These are phyloP conservation scores for Beris morrisii DNA, from an alignment of 2,888 invertebrate genomes.

Conservation along the genomic window DNA sequence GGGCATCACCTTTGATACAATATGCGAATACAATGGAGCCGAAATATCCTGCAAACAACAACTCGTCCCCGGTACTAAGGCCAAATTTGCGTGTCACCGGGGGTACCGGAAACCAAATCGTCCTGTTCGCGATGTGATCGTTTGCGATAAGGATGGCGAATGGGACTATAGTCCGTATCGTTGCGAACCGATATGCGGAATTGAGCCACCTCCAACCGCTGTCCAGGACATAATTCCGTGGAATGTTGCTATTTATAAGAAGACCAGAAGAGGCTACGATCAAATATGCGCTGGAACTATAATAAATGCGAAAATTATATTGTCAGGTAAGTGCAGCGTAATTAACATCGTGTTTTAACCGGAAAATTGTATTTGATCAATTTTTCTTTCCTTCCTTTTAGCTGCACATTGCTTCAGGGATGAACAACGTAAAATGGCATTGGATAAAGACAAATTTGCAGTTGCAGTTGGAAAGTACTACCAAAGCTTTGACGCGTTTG, in stretches of 20 bases:
- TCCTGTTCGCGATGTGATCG: slow-evolving; percentile 15
- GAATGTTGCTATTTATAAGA: slow-evolving; percentile 34
- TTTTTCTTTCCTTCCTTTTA: not conserved
- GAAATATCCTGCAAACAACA: slow-evolving; percentile 20
- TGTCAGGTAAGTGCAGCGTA: slow-evolving; percentile 14
- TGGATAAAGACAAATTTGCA: slow-evolving; percentile 11
- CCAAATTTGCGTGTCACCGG: slow-evolving; percentile 26
- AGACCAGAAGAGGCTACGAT: not conserved
- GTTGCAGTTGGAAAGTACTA: slow-evolving; percentile 36
- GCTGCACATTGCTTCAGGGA: slow-evolving; percentile 40
- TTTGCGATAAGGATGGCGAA: slow-evolving; percentile 33
- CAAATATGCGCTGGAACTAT: slow-evolving; percentile 36
- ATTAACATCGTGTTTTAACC: not conserved
- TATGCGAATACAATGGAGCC: slow-evolving; percentile 24
- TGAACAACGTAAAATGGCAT: not conserved
- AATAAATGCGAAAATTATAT: slow-evolving; percentile 32
- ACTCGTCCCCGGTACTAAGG: slow-evolving; percentile 30
- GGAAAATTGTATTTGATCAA: not conserved
- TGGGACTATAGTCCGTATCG: slow-evolving; percentile 33
- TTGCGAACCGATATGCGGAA: slow-evolving; percentile 35
- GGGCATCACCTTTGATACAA: slow-evolving; percentile 15
- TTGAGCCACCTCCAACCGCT: slow-evolving; percentile 8
- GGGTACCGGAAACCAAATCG: slow-evolving; percentile 34
- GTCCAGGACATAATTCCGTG: slow-evolving; percentile 28
- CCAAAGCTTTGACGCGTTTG: not conserved